Evolutionary conservation across 2,888 invertebrate species (phyloP).

Genomic region (Zhuqinia jingwanae): DNA sequence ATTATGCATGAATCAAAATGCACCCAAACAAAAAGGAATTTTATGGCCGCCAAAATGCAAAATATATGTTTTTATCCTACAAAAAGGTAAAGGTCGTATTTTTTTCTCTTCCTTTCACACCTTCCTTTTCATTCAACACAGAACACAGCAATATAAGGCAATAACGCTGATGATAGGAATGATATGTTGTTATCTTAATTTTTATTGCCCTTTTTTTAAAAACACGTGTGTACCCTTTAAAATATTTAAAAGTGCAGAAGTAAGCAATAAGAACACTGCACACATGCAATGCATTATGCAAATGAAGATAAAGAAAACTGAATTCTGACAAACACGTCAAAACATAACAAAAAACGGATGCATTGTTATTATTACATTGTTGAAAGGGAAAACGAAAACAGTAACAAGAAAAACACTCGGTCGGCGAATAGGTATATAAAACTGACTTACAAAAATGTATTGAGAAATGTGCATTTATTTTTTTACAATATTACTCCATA

Average conservation of each 20-base stretch:
- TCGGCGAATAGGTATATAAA: too few species aligned
- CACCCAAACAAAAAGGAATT: conserved; percentile 46
- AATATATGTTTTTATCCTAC: conserved; percentile 20
- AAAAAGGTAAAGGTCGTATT: conserved; percentile 62
- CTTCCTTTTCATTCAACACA: conserved; percentile 42
- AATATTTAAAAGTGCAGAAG: conserved; percentile 18
- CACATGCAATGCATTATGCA: conserved; percentile 35
- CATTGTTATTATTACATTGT: background rate
- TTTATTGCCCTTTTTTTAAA: conserved; percentile 59
- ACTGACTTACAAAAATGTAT: too few species aligned
- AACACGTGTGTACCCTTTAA: conserved; percentile 57
- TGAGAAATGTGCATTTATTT: too few species aligned
- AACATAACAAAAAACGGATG: background rate
- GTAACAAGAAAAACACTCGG: background rate
- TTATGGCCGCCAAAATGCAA: conserved; percentile 39
- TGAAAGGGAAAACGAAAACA: conserved; percentile 11
- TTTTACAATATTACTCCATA: too few species aligned
- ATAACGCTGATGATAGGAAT: background rate
- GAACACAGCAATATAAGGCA: background rate
- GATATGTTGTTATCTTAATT: conserved; percentile 52
- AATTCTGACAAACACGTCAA: conserved; percentile 19
- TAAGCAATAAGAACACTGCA: background rate
- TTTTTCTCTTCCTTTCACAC: conserved; percentile 51
- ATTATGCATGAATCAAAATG: conserved; percentile 14
- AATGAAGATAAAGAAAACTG: conserved; percentile 20